Percentiles rank a stretch among this genome's conserved stretches.
These are phyloP conservation scores for Bos taurus DNA, from an alignment of 2,113 vertebrate genomes.

Conservation along the genomic window ARS-UCD2.0 NC_037333.1:112110001-112110500, in stretches of 20 bases:
- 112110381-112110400: neutral
- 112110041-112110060: neutral
- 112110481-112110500: neutral
- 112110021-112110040: neutral
- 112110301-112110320: neutral
- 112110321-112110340: neutral
- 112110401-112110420: neutral
- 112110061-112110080: neutral
- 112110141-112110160: neutral
- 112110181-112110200: neutral
- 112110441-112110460: neutral
- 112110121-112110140: neutral
- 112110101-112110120: neutral
- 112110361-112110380: neutral
- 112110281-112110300: neutral
- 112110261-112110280: neutral
- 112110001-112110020: neutral
- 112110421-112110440: neutral
- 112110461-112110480: too few species aligned
- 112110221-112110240: neutral
- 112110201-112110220: neutral
- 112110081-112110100: neutral
- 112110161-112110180: neutral
- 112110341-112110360: neutral
- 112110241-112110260: too few species aligned